Evolutionary conservation across 2,113 vertebrate genomes (phyloP).

Genomic region (Pavo muticus): DNA sequence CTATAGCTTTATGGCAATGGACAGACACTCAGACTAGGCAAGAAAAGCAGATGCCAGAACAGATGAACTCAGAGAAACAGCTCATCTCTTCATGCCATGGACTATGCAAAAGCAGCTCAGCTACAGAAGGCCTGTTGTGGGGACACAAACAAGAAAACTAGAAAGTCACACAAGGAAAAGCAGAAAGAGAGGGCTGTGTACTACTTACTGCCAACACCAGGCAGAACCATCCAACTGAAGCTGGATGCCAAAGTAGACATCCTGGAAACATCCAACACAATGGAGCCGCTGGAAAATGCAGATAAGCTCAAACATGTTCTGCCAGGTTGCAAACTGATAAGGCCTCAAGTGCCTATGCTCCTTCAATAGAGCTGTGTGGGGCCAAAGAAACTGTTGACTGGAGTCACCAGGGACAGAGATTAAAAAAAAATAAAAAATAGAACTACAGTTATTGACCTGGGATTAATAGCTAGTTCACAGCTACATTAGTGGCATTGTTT

Average conservation of each 20-base stretch:
- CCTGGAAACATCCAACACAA: background rate
- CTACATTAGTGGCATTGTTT: slow-evolving; percentile 45
- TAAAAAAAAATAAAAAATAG: slow-evolving; percentile 7
- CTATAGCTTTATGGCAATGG: background rate
- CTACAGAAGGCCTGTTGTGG: background rate
- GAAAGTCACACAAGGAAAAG: background rate
- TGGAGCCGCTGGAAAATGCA: slow-evolving; percentile 4
- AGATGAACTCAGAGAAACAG: background rate
- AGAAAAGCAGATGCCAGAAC: background rate
- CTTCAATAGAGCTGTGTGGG: background rate
- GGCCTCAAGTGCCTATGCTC: background rate
- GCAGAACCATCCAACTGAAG: background rate
- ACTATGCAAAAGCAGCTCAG: background rate
- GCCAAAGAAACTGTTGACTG: slow-evolving; percentile 15
- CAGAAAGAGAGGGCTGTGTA: background rate
- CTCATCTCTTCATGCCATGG: background rate
- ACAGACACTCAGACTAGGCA: background rate
- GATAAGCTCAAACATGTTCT: slow-evolving; percentile 36
- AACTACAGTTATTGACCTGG: background rate
- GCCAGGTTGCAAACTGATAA: slow-evolving; percentile 1
- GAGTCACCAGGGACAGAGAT: background rate
- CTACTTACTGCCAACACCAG: background rate
- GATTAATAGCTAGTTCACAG: slow-evolving; percentile 49
- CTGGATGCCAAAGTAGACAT: background rate
- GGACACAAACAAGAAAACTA: background rate